Evolutionary conservation across 1,140 invertebrate species (phyloP), one percentile per base, ranked within the genome.

Genomic region (Pteromalus puparum): DNA sequence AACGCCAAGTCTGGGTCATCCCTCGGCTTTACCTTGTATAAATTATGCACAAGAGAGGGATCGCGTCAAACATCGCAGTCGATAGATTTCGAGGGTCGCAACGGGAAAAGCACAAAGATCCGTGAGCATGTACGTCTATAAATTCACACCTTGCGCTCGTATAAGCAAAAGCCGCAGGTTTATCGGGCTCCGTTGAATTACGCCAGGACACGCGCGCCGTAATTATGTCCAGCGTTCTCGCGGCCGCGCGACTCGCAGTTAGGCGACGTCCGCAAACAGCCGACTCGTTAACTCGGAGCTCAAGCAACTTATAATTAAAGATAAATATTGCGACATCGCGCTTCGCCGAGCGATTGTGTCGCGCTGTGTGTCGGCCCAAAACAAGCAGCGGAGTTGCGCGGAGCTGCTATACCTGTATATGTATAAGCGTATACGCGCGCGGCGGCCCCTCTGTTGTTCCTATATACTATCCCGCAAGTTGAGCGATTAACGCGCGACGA

Each of bases 181-280:
- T 65, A 61, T 65, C 76, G 76, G 28, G 68, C 28, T 15, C 38
- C 15, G 46, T 7, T 76, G 74, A 76, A 86, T 86, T 85, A 72
- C 73, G 70, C 86, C 65, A 48, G 48, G 73, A 38, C 67, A 73
- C 46, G 81, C 61, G 67, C 61, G 73, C 65, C 2, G 18, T 86
- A 74, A 87, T 87, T 82, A 87, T 75, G 70, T 80, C 83, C 72
- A 34, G 78, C 78, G 78, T 73, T 53, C 77, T 53, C 42, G 46
- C 26, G 67, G 18, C 24, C 21, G 18, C 53, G 21, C 30, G 21
- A n/a, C 53, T n/a, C 7, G 18, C 18, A 61, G 80, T 76, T 48
- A 73, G 79, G 53, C 53, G 76, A 83, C 76, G 72, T 85, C 65
- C 48, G 48, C 86, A 86, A 86, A 87, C 79, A 85, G 30, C 21